Base-by-base conservation (phyloP, 2,888 invertebrate genomes). In the Agonopterix subpropinquella region DNA sequence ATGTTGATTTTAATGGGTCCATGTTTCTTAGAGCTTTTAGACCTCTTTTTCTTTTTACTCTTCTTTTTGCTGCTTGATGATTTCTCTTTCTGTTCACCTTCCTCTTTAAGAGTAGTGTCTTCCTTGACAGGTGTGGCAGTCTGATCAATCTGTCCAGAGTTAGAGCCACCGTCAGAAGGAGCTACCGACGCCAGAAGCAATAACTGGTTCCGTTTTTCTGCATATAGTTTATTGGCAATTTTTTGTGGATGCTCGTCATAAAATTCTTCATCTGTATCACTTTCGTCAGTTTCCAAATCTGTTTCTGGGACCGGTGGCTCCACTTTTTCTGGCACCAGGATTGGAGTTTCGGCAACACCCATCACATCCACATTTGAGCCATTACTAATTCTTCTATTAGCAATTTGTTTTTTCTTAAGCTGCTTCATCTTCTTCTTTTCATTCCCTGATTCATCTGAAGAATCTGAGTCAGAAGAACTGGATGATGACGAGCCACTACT, bases 181-280 rank as follows among this genome's bases (percentile, higher is more conserved):
- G 91, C 91, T 7, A 91, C 89, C 2, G 92, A 90, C 1, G 93
- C 91, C 36, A 91, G 73, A 47, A 91, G 78, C 69, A 93, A 73
- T 48, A 94, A 70, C 56, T 93, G 92, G 59, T 92, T 93, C 3
- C 94, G 91, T 72, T 95, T 95, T 65, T 95, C 94, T 9, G 92
- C 92, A 45, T 94, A 74, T 48, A 94, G 62, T 70, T 94, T 94
- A 57, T 90, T 93, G 1, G 94, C 94, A 53, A 93, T 75, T 64
- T 90, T 90, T 62, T 95, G 94, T 0, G 96, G 96, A 75, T 95
- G 91, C 63, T 94, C 91, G 70, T 96, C 96, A 70, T 96, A 96
- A 76, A 96, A 96, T 61, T 96, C 96, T 81, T 96, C 96, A 73
- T 96, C 96, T 0, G 95, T 95, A 56, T 95, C 95, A 45, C 95